Conservation (phyloP, 2,888 invertebrate genomes). For the Thysanoteuthis rhombus region DNA sequence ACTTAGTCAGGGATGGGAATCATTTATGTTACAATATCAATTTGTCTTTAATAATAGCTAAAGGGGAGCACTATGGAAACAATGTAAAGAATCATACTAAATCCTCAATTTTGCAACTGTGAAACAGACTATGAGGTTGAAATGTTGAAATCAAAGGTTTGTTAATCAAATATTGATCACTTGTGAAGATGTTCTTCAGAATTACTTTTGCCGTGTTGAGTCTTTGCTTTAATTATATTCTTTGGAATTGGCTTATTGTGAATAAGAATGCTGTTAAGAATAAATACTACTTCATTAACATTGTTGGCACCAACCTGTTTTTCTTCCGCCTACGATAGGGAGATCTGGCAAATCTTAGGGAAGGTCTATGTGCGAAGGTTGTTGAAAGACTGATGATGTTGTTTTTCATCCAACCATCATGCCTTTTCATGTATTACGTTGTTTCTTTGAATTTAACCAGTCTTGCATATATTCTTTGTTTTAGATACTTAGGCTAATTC, state of each 20-base stretch:
- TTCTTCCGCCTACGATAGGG: too few relatives aligned
- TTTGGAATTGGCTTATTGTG: not conserved
- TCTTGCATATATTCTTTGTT: too few relatives aligned
- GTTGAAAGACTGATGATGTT: too few relatives aligned
- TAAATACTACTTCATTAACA: not conserved
- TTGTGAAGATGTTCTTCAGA: not conserved
- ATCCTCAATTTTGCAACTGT: not conserved
- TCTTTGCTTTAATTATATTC: not conserved
- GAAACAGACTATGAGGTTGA: not conserved
- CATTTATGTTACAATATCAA: too few relatives aligned
- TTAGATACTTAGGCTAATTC: too few relatives aligned
- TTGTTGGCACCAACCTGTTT: not conserved
- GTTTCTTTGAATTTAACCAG: too few relatives aligned
- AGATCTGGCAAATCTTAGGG: too few relatives aligned
- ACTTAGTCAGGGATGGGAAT: too few relatives aligned
- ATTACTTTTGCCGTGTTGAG: not conserved
- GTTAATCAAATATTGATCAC: not conserved
- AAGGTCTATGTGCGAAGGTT: too few relatives aligned
- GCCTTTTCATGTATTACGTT: too few relatives aligned
- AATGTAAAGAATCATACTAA: not conserved
- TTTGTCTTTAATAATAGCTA: too few relatives aligned
- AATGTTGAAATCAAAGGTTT: not conserved
- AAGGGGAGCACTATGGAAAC: too few relatives aligned
- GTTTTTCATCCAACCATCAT: not conserved
- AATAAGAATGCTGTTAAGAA: not conserved